Base-by-base conservation (phyloP, 1,140 invertebrate species). In the Drosophila willistoni region DNA sequence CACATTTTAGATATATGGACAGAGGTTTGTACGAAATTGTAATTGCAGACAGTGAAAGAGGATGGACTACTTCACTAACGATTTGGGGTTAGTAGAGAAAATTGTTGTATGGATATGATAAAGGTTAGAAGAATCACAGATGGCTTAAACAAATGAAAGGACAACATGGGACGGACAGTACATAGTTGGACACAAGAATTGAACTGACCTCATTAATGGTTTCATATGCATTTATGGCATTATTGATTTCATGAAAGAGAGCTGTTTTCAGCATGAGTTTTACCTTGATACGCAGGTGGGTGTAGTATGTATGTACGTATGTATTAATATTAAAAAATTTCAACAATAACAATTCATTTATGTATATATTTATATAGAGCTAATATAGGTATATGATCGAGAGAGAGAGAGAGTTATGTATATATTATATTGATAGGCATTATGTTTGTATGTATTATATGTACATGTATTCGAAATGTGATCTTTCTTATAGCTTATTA, bases 201-300 rank as follows among this genome's bases (percentile, higher is more conserved):
- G 64, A 87, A 86, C 83, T 86, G 83, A 86, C 83, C 83, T 86
- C 83, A 68, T 87, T 86, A 79, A 85, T 85, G 70, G 80, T 77
- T 74, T 89, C 83, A 60, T 62, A 86, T 87, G 83, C 83, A 73
- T 80, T 86, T 71, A 86, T 87, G 83, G 86, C 84, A 84, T 82
- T 86, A 83, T 73, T 84, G 80, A 87, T 64, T 87, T 84, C 80
- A 87, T 89, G 84, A 89, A 86, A 87, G 77, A 87, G 84, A 89
- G 73, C 80, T 89, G 84, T 84, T 87, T 86, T 90, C 85, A 87
- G 84, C 82, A 87, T 87, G 85, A 87, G 84, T 68, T 87, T 73
- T 80, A 87, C 84, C 84, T 87, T 89, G 67, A 64, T 42, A 60
- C 64, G 73, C 64, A 65, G 33, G 14, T 19, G 14, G 14, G 44